phyloP scores from a whole-genome alignment of 2,797 vertebrate genomes.

The Siniperca undulata region DNA sequence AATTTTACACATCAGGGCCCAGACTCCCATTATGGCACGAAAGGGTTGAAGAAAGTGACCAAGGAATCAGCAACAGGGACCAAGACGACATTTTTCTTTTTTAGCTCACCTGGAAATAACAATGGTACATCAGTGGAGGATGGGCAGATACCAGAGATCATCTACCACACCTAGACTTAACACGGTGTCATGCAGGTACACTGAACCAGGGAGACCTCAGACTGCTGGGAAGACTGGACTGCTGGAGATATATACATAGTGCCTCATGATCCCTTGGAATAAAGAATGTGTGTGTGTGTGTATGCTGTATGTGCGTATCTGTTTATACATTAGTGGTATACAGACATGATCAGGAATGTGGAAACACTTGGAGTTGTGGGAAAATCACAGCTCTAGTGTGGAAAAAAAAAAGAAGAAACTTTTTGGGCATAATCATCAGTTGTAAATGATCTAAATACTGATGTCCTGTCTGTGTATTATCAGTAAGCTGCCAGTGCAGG shows the following conservation, averaged over 20 bases:
- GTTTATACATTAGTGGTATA: conserved; percentile 44
- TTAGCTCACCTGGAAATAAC: conserved; percentile 98
- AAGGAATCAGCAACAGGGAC: conserved; percentile 92
- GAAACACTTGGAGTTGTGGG: conserved; percentile 11
- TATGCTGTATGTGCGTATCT: conserved; percentile 18
- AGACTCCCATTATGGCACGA: conserved; percentile 98
- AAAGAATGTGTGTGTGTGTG: conserved; percentile 40
- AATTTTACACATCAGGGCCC: conserved; percentile 87
- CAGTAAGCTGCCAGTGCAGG: conserved; percentile 38
- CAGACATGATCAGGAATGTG: conserved; percentile 50
- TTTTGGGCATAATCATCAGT: conserved; percentile 27
- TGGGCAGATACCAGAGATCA: conserved; percentile 98
- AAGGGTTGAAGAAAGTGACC: conserved; percentile 96
- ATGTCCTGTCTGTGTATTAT: conserved; percentile 40
- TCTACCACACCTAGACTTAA: conserved; percentile 93
- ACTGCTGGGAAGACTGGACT: conserved; percentile 62
- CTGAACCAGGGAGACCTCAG: conserved; percentile 68
- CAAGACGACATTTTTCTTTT: conserved; percentile 97
- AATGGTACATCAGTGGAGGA: conserved; percentile 98
- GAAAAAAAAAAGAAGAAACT: not conserved
- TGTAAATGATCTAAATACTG: conserved; percentile 54
- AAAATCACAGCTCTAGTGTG: conserved; percentile 29
- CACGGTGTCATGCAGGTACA: conserved; percentile 50
- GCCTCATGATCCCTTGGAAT: conserved; percentile 70
- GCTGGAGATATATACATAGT: conserved; percentile 64